A percentile compares a stretch with the other conserved stretches of the same genome.
Evolutionary conservation across 2,888 invertebrate genomes (phyloP).

Genomic region (Junonia oenone): DNA sequence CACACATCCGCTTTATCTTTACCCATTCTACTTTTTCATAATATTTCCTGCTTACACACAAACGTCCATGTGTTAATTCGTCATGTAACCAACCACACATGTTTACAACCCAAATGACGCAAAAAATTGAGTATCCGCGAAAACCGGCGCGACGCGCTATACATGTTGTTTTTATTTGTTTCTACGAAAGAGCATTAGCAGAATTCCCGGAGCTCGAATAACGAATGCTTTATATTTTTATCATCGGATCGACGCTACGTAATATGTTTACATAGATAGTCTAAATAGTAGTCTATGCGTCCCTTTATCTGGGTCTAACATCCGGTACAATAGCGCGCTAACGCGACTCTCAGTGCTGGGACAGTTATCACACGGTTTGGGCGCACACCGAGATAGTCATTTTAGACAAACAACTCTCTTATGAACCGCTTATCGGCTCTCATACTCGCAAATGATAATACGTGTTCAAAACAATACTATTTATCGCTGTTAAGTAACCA

Average conservation of each 20-base stretch:
- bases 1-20: slow-evolving; percentile 22
- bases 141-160: slow-evolving; percentile 13
- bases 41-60: slow-evolving; percentile 23
- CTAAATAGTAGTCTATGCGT: slow-evolving; percentile 28
- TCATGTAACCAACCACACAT: slow-evolving; percentile 21
- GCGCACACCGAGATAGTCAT: slow-evolving; percentile 47
- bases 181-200: slow-evolving; percentile 28
- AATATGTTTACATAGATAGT: slow-evolving; percentile 15
- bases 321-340: slow-evolving; percentile 58
- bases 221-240: slow-evolving; percentile 21
- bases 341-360: slow-evolving; percentile 9
- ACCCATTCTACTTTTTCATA: slow-evolving; percentile 17
- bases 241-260: slow-evolving; percentile 16
- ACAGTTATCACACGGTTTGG: slow-evolving; percentile 24
- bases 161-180: slow-evolving; percentile 25
- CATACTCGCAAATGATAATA: slow-evolving; percentile 52
- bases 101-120: slow-evolving; percentile 17
- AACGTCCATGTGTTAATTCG: slow-evolving; percentile 24
- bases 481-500: slow-evolving; percentile 50
- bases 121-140: slow-evolving; percentile 24
- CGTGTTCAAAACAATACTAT: slow-evolving; percentile 52
- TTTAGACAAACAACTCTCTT: slow-evolving; percentile 55
- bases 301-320: slow-evolving; percentile 68
- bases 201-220: slow-evolving; percentile 14
- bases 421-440: slow-evolving; percentile 50